A percentile compares a stretch with the other conserved stretches of the same genome.
phyloP scores from a whole-genome alignment of 1,140 invertebrate genomes.

The Macrostomum lignano region DNA sequence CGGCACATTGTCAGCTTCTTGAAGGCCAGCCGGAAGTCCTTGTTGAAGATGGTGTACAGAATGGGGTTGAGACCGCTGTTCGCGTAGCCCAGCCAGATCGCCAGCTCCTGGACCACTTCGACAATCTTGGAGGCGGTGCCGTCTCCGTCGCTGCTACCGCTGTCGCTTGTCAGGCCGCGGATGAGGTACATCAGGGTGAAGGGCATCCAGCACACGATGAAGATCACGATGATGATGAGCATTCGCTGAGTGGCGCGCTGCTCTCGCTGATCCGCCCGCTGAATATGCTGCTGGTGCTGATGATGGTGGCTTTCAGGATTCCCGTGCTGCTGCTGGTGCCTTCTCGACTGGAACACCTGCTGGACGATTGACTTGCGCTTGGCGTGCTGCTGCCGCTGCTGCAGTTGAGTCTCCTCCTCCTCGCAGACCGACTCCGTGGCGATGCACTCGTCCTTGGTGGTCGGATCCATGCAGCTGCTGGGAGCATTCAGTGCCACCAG shows the following conservation, averaged over 20 bases:
- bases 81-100: constrained; percentile 6
- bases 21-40: constrained; percentile 1
- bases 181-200: constrained; percentile 8
- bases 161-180: neutral
- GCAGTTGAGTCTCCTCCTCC: no score
- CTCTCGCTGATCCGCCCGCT: constrained; percentile 8
- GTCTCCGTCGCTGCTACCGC: neutral
- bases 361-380: no score
- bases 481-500: no score
- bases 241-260: constrained; percentile 10
- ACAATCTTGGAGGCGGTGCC: neutral
- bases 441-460: no score
- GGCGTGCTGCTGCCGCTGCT: no score
- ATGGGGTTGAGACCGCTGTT: constrained; percentile 6
- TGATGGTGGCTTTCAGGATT: no score
- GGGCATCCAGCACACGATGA: constrained; percentile 6
- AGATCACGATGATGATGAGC: constrained; percentile 9
- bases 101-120: constrained; percentile 1
- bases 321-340: no score
- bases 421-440: no score
- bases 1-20: neutral
- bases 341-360: no score
- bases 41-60: constrained; percentile 4
- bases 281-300: neutral
- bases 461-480: no score